A percentile compares a stretch with the other conserved stretches of the same genome.
Evolutionary conservation across 2,797 vertebrate genomes (phyloP).

Genomic region (Cyprinodon diabolis): DNA sequence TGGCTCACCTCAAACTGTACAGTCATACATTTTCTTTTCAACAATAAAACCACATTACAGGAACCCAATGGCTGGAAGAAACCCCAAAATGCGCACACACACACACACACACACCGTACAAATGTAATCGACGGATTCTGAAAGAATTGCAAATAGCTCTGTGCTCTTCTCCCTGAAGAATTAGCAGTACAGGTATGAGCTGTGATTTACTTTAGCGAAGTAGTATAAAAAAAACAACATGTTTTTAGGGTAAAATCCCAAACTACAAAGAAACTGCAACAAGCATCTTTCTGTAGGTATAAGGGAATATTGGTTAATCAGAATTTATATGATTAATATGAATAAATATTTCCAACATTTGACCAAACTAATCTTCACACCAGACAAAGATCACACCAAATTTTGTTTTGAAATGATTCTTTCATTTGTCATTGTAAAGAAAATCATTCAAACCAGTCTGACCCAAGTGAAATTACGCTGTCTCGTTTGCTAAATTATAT

Average conservation of each 20-base stretch:
- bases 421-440: no score
- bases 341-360: not conserved
- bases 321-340: not conserved
- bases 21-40: conserved; percentile 43
- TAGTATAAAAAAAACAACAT: not conserved
- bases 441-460: no score
- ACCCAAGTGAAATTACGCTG: not conserved
- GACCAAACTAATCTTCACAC: not conserved
- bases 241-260: no score
- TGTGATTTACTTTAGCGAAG: not conserved
- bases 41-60: conserved; percentile 28
- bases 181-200: not conserved
- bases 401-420: not conserved
- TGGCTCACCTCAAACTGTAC: conserved; percentile 18
- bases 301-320: not conserved
- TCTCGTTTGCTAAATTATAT: not conserved
- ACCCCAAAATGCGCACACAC: conserved; percentile 6
- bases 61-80: conserved; percentile 44
- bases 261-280: not conserved
- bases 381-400: not conserved
- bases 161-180: conserved; percentile 10
- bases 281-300: not conserved
- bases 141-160: conserved; percentile 12
- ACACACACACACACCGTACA: not conserved
- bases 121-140: conserved; percentile 33